A percentile compares a stretch with the other conserved stretches of the same genome.
Evolutionary conservation across 2,113 vertebrate species (phyloP).

Genomic region (Catharus minimus): DNA sequence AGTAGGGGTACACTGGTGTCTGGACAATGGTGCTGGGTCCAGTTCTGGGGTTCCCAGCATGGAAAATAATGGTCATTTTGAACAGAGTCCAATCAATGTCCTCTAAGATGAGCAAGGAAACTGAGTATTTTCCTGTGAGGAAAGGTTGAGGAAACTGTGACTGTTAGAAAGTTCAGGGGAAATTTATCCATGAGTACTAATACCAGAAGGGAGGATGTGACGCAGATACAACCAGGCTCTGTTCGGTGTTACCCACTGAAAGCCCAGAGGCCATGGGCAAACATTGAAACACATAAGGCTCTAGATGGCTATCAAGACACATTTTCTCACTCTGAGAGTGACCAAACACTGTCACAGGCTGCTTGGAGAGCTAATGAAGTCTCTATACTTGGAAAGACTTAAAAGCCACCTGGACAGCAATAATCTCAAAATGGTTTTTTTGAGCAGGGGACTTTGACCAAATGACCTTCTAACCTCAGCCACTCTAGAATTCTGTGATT

Average conservation of each 20-base stretch:
- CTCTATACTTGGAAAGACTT: background rate
- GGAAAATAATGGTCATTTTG: too few relatives aligned
- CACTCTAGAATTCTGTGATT: background rate
- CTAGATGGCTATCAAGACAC: background rate
- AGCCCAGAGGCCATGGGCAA: background rate
- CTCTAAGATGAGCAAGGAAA: background rate
- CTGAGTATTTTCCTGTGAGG: background rate
- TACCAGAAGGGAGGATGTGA: fast-evolving
- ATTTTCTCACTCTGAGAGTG: background rate
- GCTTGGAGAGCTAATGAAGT: background rate
- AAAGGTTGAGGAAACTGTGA: background rate
- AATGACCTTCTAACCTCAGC: background rate
- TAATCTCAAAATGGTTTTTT: fast-evolving
- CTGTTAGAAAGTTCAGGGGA: background rate
- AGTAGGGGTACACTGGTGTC: background rate
- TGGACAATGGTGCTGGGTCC: background rate
- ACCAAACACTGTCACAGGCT: background rate
- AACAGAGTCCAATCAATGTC: fast-evolving
- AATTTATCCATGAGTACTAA: background rate
- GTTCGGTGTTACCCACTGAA: background rate
- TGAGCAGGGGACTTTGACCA: fast-evolving
- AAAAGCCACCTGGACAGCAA: background rate
- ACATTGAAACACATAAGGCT: background rate
- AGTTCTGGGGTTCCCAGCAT: background rate
- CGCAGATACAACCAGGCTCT: fast-evolving